Evolutionary conservation across 2,888 invertebrate species (phyloP), one percentile per base, ranked within the genome.

Genomic region (Germaria angustata): DNA sequence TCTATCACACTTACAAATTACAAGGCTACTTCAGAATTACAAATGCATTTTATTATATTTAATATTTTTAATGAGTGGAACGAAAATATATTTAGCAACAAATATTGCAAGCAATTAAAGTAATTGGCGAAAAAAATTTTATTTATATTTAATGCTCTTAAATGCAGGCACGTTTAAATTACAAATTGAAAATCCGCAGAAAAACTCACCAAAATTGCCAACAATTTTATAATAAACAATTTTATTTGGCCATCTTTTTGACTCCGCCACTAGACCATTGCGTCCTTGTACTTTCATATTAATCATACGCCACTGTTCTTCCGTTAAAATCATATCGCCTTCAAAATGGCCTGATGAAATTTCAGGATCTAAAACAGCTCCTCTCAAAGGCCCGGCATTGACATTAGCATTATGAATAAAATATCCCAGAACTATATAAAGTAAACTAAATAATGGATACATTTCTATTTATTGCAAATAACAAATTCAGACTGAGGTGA

Each of bases 271-370:
- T 0, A 95, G 87, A 0, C 95, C 95, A 85, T 95, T 95, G 84
- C 94, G 91, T 3, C 72, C 86, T 61, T 81, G 73, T 5, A 81
- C 57, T 9, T 41, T n/a, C 2, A 24, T 3, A 1, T n/a, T 46
- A 17, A 89, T 36, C 0, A 28, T 1, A 5, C 7, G 3, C 3
- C 80, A 36, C 46, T 91, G 90, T 2, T 46, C 71, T 4, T 86
- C 84, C 0, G 94, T 94, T 83, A 95, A 92, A 41, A 95, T 88
- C 86, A 96, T 95, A 86, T 96, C 96, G 2, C 95, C 95, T 88
- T 96, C 94, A 0, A 93, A 93, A 86, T 95, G 95, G 15, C 93
- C 94, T 0, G 95, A 95, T 83, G 94, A 89, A 87, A 96, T 95
- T 88, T 96, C 96, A 0, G 96, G 95, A 88, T 96, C 95, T 2